Evolutionary conservation across 1,140 invertebrate species (phyloP).

Genomic region (Drosophila nigromelanica): DNA sequence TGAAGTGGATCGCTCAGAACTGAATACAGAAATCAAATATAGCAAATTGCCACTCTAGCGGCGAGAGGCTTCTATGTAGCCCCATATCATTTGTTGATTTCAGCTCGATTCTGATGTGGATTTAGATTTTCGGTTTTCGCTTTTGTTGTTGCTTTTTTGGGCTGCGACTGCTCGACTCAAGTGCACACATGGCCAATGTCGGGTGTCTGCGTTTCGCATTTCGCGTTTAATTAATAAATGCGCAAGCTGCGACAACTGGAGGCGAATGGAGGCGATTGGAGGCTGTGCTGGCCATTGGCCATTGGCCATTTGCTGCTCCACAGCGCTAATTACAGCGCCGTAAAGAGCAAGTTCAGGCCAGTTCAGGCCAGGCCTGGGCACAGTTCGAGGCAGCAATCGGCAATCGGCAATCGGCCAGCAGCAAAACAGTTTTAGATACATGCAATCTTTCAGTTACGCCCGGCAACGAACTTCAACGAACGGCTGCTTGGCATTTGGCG

Average conservation of each 20-base stretch:
- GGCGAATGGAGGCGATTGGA: slow-evolving; percentile 17
- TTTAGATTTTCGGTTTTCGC: slow-evolving; percentile 16
- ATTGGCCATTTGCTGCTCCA: slow-evolving; percentile 40
- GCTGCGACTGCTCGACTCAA: background rate
- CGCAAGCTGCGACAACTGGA: slow-evolving; percentile 31
- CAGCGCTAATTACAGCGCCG: slow-evolving; percentile 63
- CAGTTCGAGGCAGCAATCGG: background rate
- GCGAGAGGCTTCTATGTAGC: slow-evolving; percentile 65
- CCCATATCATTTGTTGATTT: slow-evolving; percentile 47
- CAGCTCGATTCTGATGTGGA: slow-evolving; percentile 43
- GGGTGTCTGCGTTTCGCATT: slow-evolving; percentile 45
- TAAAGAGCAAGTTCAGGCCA: slow-evolving; percentile 33
- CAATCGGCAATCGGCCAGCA: too few species aligned
- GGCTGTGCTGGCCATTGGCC: background rate
- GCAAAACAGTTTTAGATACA: slow-evolving; percentile 2
- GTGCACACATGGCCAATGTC: slow-evolving; percentile 65
- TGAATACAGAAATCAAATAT: slow-evolving; percentile 27
- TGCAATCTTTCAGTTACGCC: slow-evolving; percentile 17
- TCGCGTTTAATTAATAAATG: slow-evolving; percentile 67
- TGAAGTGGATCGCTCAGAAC: slow-evolving; percentile 35
- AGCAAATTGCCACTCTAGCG: slow-evolving; percentile 53
- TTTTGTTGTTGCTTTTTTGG: background rate
- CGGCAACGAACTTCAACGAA: background rate
- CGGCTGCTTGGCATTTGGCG: slow-evolving; percentile 57
- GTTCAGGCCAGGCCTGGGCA: background rate